Evolutionary conservation across 92 coral and sea anemone genomes (phyloP), one percentile per base, ranked within the genome.

Genomic region (Phenganax subtilis): DNA sequence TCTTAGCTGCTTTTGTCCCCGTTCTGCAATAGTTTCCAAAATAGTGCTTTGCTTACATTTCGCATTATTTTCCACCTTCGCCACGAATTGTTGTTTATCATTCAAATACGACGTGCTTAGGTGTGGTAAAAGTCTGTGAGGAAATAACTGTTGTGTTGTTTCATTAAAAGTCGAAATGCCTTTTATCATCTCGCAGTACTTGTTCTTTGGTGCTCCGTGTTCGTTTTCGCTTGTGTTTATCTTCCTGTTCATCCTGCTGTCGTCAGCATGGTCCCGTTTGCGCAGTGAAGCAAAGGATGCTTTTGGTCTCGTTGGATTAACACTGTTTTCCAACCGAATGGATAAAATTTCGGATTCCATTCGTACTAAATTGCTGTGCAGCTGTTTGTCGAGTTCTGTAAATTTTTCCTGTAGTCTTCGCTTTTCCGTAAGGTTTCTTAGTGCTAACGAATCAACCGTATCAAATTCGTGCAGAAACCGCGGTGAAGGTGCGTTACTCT

Each of bases 351-450:
- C 99, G 1, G 99, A 90, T 52, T 92, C 92, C 77, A 96, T 67
- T 72, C 85, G 88, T 44, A 96, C 97, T 52, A 96, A 84, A 65
- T 90, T 92, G 72, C 85, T 88, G 20, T 81, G 96, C 10, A 96
- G 86, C 52, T 96, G 96, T 10, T 63, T 81, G 61, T 96, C 97
- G 62, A 91, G 83, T 30, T 82, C 82, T 29, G 88, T 84, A 27
- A 96, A 81, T 57, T 86, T 88, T 7, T 92, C 93, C 20, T 82
- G 87, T 0, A 96, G 91, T 51, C 90, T 81, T 67, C 90, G 87
- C 68, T 96, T 90, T 59, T 91, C 99, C 55, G 87, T 80, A 28
- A 97, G 90, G 80, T 96, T 96, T 69, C 93, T 82, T 25, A 92
- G 66, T 0, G 99, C 88, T 85, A 96, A 10, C 0, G 83, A 62